These are phyloP conservation scores for Dendrolimus kikuchii DNA, from an alignment of 1,140 invertebrate genomes.

Conservation along the genomic window DNA sequence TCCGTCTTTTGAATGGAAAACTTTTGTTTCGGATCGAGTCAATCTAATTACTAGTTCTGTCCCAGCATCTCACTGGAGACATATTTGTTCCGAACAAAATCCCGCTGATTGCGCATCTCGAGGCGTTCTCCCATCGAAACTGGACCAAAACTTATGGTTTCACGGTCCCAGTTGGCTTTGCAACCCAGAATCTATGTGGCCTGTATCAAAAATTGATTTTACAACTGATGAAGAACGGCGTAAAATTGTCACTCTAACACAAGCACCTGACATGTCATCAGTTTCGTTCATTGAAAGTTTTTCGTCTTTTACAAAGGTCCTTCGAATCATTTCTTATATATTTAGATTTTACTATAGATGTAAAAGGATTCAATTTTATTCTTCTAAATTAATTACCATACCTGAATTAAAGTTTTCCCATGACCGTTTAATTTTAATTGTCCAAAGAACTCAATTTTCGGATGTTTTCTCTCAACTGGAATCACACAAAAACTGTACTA, in stretches of 20 bases:
- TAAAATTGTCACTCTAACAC: not conserved
- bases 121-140: not conserved
- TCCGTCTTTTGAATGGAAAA: slow-evolving; percentile 28
- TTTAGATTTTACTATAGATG: not conserved
- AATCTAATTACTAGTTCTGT: not conserved
- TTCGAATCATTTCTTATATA: not conserved
- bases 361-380: not conserved
- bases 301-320: not conserved
- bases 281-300: not conserved
- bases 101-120: not conserved
- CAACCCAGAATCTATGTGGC: not conserved
- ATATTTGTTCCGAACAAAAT: too few species aligned
- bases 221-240: not conserved
- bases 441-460: not conserved
- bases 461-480: not conserved
- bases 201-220: not conserved
- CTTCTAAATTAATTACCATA: too few species aligned
- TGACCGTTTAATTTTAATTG: too few species aligned
- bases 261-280: not conserved
- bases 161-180: not conserved
- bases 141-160: not conserved
- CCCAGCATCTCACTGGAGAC: too few species aligned
- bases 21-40: slow-evolving; percentile 56
- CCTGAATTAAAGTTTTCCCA: too few species aligned
- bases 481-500: not conserved